These are phyloP conservation scores for Diarsia dahlii DNA, from an alignment of 2,888 invertebrate species.

Conservation along the genomic window DNA sequence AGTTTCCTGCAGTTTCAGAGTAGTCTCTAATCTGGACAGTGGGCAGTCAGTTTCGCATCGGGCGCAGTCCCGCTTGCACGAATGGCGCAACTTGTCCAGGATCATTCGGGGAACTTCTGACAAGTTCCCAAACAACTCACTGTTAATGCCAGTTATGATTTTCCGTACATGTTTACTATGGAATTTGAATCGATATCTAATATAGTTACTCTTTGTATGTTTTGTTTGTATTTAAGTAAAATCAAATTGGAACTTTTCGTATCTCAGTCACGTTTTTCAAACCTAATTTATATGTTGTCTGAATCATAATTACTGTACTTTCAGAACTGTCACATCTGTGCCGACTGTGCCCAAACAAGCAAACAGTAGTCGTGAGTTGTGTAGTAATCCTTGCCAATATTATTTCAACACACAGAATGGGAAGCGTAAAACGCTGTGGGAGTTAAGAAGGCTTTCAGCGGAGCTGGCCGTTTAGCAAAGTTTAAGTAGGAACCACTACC, in stretches of 20 bases:
- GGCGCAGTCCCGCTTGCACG: constrained; percentile 45
- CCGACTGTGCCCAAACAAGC: constrained; percentile 37
- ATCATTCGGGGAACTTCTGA: constrained; percentile 80
- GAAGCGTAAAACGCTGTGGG: constrained; percentile 77
- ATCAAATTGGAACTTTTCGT: constrained; percentile 4
- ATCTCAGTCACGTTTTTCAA: constrained; percentile 24
- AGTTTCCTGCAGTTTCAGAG: constrained; percentile 26
- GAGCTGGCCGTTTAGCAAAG: constrained; percentile 85
- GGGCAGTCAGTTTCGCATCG: constrained; percentile 48
- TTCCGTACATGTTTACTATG: constrained; percentile 62
- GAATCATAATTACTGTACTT: constrained; percentile 44
- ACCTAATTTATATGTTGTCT: constrained; percentile 27
- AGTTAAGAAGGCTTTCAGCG: constrained; percentile 84
- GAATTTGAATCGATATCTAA: constrained; percentile 36
- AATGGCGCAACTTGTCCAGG: constrained; percentile 70
- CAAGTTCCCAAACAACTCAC: constrained; percentile 76
- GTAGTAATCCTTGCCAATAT: constrained; percentile 74
- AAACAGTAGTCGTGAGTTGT: constrained; percentile 62
- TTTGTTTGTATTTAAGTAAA: neutral
- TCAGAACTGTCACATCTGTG: constrained; percentile 52
- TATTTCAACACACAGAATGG: constrained; percentile 79
- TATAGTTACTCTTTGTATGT: neutral
- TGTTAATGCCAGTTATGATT: constrained; percentile 78
- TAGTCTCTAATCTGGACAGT: constrained; percentile 48
- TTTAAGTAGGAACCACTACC: constrained; percentile 83